Evolutionary conservation across 1,140 invertebrate genomes (phyloP), one percentile per base, ranked within the genome.

Genomic region (Solenopsis invicta): DNA sequence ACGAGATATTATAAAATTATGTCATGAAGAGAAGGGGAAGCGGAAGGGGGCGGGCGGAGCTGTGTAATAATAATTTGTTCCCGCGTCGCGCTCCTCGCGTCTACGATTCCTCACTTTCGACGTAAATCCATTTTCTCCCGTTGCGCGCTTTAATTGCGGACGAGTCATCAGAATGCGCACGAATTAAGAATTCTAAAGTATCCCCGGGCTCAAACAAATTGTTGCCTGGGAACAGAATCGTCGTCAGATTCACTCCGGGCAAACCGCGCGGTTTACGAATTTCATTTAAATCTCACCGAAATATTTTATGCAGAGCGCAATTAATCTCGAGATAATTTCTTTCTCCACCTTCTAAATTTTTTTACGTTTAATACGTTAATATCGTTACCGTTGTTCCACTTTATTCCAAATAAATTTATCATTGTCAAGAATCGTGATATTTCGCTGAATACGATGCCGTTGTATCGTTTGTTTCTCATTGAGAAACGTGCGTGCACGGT

Each of bases 101-200:
- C 54, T 75, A 24, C 69, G 80, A 84, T 84, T 84, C 80, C 69
- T 84, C 80, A 84, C 80, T 84, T 84, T 84, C 80, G 80, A 84
- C 80, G 29, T 75, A 84, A 84, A 84, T 84, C 80, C 69, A 75
- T 84, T 84, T 84, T 75, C 54, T 74, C 69, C 54, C 80, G 80
- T 82, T 45, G 80, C 56, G 69, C 80, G 67, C 69, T 84, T 75
- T 84, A 84, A 84, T 84, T 84, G 69, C 80, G 41, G 72, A 50
- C 80, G 80, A 62, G 41, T 84, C 80, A 84, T 84, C 80, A 84
- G 80, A 84, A 84, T 50, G 69, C 69, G 69, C 41, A 41, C 80
- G 54, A 84, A 84, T 84, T 74, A 72, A 75, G 69, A 74, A 74
- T 84, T 74, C 18, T 84, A 37, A 75, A 75, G 54, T 62, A 37